Percentiles rank a stretch among this genome's conserved stretches.
phyloP scores from a whole-genome alignment of 30 jellyfish, hydroid and myxozoan genomes.

The Aurelia sp. region DNA sequence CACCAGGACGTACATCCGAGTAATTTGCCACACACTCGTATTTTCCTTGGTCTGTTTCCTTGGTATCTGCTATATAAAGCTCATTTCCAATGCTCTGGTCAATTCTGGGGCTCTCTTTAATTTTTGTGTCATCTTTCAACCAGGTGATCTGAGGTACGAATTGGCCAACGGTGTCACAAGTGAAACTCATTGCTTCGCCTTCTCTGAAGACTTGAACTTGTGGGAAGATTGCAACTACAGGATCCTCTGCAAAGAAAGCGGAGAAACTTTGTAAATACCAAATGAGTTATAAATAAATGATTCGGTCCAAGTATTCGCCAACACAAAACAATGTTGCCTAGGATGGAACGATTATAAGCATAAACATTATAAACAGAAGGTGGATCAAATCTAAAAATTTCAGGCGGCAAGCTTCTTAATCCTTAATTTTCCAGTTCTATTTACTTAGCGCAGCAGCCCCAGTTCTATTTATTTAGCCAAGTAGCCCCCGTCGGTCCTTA shows the following conservation, averaged over 20 bases:
- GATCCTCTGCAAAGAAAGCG: conserved; percentile 40
- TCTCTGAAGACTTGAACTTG: conserved; percentile 42
- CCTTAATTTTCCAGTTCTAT: too few species aligned
- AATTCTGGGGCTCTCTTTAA: conserved; percentile 17
- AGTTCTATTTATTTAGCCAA: too few species aligned
- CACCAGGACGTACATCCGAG: conserved; percentile 42
- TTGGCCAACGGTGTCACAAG: conserved; percentile 72
- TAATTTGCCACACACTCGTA: conserved; percentile 77
- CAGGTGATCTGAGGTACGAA: conserved; percentile 57
- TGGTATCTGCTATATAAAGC: conserved; percentile 34
- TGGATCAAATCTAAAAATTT: too few species aligned
- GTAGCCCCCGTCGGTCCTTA: too few species aligned
- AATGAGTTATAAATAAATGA: too few species aligned
- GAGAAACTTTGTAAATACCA: too few species aligned
- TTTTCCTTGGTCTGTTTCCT: conserved; percentile 55
- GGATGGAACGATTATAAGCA: too few species aligned
- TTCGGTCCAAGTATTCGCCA: too few species aligned
- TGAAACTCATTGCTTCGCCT: conserved; percentile 56
- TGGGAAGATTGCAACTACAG: conserved; percentile 55
- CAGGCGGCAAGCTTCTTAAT: too few species aligned
- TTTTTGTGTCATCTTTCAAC: conserved; percentile 48
- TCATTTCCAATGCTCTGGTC: conserved; percentile 17
- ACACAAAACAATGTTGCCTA: too few species aligned
- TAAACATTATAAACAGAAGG: too few species aligned
- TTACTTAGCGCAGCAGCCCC: too few species aligned